These are phyloP conservation scores for Rhysida immarginata DNA, from an alignment of 1,140 invertebrate genomes.

Conservation along the genomic window DNA sequence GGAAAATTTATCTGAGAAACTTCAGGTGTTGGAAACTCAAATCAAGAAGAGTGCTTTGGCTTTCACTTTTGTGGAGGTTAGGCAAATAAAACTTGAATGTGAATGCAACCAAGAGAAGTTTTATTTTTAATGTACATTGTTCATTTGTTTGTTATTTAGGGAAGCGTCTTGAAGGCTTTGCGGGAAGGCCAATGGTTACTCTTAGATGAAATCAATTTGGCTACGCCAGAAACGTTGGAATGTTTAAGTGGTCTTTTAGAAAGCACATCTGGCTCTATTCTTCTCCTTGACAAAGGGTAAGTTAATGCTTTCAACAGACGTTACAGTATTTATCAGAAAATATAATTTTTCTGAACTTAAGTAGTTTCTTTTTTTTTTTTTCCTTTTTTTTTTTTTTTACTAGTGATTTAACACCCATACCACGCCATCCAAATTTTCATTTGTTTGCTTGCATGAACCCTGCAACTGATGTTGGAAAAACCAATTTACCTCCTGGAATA, in stretches of 20 bases:
- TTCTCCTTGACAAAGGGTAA: constrained; percentile 74
- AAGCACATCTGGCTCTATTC: constrained; percentile 54
- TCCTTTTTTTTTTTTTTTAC: too few relatives aligned
- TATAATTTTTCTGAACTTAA: too few relatives aligned
- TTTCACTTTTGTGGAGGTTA: constrained; percentile 73
- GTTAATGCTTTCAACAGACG: too few relatives aligned
- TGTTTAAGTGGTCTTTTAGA: constrained; percentile 87
- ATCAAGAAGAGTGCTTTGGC: constrained; percentile 54
- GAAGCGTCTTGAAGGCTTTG: constrained; percentile 77
- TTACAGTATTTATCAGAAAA: too few relatives aligned
- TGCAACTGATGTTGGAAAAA: constrained; percentile 97
- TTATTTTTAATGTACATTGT: not conserved
- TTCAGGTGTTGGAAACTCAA: constrained; percentile 47
- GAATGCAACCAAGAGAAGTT: not conserved
- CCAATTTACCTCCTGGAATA: constrained; percentile 78
- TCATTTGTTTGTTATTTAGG: constrained; percentile 30
- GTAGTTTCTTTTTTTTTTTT: too few relatives aligned
- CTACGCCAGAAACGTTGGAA: constrained; percentile 86
- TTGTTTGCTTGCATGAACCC: constrained; percentile 99
- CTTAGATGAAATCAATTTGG: constrained; percentile 94
- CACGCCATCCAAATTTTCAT: constrained; percentile 73
- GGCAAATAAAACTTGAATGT: not conserved
- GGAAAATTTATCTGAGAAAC: constrained; percentile 46
- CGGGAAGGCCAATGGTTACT: constrained; percentile 82
- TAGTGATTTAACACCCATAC: constrained; percentile 43